Evolutionary conservation across 2,888 invertebrate species (phyloP).

Genomic region (Agrotis clavis): DNA sequence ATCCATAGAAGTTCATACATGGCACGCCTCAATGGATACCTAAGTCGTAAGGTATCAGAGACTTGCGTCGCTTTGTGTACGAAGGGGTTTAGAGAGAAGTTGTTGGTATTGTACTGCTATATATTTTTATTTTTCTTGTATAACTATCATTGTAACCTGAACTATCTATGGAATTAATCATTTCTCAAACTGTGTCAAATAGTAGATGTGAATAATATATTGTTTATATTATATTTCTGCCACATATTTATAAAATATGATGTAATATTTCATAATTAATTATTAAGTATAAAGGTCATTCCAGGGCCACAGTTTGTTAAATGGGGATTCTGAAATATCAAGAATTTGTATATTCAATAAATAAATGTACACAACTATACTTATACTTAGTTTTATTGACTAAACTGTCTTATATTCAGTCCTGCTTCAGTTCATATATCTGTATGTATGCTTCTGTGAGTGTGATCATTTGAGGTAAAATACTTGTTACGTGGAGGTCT

Average conservation of each 20-base stretch:
- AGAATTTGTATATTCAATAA: conserved; percentile 86
- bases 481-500: conserved; percentile 99
- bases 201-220: conserved; percentile 75
- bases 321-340: conserved; percentile 74
- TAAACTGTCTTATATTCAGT: conserved; percentile 70
- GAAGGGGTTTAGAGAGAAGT: too few species aligned
- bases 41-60: too few species aligned
- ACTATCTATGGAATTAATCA: conserved; percentile 64
- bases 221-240: conserved; percentile 58
- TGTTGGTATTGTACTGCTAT: too few species aligned
- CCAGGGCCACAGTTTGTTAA: conserved; percentile 79
- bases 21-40: too few species aligned
- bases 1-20: too few species aligned
- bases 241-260: conserved; percentile 75
- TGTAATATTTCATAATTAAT: conserved; percentile 69
- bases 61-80: too few species aligned
- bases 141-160: conserved; percentile 34
- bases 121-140: not conserved
- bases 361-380: conserved; percentile 77
- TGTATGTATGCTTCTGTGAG: conserved; percentile 99
- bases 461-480: conserved; percentile 99
- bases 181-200: conserved; percentile 82
- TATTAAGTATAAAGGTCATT: conserved; percentile 81
- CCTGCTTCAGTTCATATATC: conserved; percentile 92
- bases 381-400: conserved; percentile 71